These are phyloP conservation scores for Periophthalmus magnuspinnatus DNA, from an alignment of 2,797 vertebrate genomes.

Conservation along the genomic window DNA sequence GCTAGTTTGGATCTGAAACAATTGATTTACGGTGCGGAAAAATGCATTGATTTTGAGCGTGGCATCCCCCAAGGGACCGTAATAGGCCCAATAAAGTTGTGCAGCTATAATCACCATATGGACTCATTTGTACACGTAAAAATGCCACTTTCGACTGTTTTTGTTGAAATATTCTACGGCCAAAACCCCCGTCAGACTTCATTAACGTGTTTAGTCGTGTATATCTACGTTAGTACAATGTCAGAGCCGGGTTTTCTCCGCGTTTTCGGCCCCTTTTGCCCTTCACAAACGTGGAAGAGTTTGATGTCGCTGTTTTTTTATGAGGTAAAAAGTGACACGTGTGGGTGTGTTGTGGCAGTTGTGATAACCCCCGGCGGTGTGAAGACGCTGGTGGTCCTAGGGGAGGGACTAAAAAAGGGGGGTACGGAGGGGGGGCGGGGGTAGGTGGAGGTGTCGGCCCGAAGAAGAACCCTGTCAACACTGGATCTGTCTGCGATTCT, in stretches of 20 bases:
- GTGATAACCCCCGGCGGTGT: conserved; percentile 1
- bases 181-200: not conserved
- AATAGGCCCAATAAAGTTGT: not conserved
- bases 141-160: not conserved
- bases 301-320: not conserved
- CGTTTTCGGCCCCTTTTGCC: not conserved
- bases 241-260: not conserved
- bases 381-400: not conserved
- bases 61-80: not conserved
- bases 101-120: not conserved
- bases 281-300: not conserved
- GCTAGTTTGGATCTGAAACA: no score
- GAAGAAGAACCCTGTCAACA: not conserved
- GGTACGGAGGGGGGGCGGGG: not conserved
- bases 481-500: conserved; percentile 1
- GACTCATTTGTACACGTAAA: no score
- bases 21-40: no score
- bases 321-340: not conserved
- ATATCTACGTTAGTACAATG: not conserved
- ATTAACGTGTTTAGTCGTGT: no score
- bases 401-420: not conserved
- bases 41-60: not conserved
- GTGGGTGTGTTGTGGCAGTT: not conserved
- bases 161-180: not conserved
- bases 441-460: conserved; percentile 1